Conservation (phyloP, 1,140 invertebrate genomes). For the Pomacea maculata region DNA sequence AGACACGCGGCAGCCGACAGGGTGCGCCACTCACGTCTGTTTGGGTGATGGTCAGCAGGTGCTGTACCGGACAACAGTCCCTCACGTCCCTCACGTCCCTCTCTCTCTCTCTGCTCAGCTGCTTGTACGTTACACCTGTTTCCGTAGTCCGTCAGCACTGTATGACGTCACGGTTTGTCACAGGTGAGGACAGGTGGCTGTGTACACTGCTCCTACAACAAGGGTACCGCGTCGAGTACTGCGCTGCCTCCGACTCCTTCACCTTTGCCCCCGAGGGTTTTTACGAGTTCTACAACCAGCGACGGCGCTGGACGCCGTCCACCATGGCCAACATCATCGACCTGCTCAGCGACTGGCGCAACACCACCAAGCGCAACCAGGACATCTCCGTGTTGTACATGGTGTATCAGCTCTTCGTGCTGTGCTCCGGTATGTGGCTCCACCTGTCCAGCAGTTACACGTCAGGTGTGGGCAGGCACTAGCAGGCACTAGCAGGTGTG, state of each 20-base stretch:
- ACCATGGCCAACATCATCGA: slow-evolving; percentile 76
- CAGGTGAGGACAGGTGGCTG: slow-evolving; percentile 74
- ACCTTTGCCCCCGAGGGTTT: slow-evolving; percentile 72
- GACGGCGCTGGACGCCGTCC: slow-evolving; percentile 73
- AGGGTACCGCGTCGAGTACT: slow-evolving; percentile 74
- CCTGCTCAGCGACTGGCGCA: slow-evolving; percentile 68
- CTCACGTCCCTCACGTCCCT: not conserved
- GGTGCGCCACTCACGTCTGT: too few relatives aligned
- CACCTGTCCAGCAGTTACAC: too few relatives aligned
- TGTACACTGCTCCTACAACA: slow-evolving; percentile 73
- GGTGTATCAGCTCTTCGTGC: slow-evolving; percentile 58
- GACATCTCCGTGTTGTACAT: slow-evolving; percentile 73
- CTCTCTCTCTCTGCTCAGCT: not conserved
- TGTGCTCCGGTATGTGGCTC: slow-evolving; percentile 60
- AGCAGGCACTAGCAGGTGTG: too few relatives aligned
- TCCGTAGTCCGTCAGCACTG: not conserved
- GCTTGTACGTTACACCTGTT: not conserved
- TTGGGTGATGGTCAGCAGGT: too few relatives aligned
- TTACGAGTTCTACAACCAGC: slow-evolving; percentile 65
- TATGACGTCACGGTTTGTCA: slow-evolving; percentile 2
- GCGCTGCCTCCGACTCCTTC: slow-evolving; percentile 72
- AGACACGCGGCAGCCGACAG: not conserved
- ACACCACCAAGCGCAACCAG: slow-evolving; percentile 70
- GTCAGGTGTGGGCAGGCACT: too few relatives aligned
- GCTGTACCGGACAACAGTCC: too few relatives aligned